Base-by-base conservation (phyloP, 2,113 vertebrate genomes). In the Brachirus orientalis region DNA sequence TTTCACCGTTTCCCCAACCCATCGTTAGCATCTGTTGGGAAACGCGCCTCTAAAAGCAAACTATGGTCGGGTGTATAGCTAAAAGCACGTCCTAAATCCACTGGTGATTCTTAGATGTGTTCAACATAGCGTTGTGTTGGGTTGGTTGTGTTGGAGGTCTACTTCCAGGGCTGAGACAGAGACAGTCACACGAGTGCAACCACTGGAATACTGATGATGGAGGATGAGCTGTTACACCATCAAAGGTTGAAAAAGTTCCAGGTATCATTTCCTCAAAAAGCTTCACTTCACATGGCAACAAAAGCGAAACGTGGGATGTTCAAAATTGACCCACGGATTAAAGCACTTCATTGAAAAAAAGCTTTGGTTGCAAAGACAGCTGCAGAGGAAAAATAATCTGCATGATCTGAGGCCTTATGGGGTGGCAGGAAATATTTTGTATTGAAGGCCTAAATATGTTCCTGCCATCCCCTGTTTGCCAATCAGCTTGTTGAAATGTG, bases 401-500 rank as follows among this genome's bases (percentile, higher is more conserved):
- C 19, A 8, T 56, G 44, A 56, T 63, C 45, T 20, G 1, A 77
- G 70, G 82, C 18, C 16, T 80, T 53, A 46, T 8, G 46, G 78
- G 69, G 69, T 80, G 83, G 73, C 84, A 73, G 72, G 76, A 86
- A 65, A 75, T 83, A 80, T 90, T 87, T 85, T 69, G 80, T 77
- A 77, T 69, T 86, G 85, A 90, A 90, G 82, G 69, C 72, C 79
- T 80, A 57, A 86, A 90, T 88, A 78, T 81, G 46, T 82, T 83
- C 76, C 66, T 74, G 88, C 81, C 85, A 74, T 68, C 62, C 67
- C 77, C 33, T 46, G 57, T 84, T 69, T 79, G 75, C 73, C 73
- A 72, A 67, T 80, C 79, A 77, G 63, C 60, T 61, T 68, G 47
- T 58, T 57, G 54, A 54, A 55, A 65, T 17, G 11, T 37, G 35